Evolutionary conservation across 1,140 invertebrate species (phyloP).

Genomic region (Pararge aegeria): DNA sequence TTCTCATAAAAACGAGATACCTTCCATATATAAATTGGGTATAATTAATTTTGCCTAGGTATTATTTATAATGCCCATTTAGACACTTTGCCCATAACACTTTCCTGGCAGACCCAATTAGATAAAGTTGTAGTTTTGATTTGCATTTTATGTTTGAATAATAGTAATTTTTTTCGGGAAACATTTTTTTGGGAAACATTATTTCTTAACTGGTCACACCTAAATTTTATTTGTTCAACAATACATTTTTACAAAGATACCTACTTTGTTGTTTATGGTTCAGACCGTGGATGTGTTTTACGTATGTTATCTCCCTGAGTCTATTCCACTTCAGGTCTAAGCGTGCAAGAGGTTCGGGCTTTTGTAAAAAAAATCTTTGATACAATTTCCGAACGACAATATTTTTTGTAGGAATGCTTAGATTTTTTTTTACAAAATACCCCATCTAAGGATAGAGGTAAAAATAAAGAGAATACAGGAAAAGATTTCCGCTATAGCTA

Average conservation of each 20-base stretch:
- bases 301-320: conserved; percentile 49
- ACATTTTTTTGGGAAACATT: too few relatives aligned
- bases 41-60: too few relatives aligned
- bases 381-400: not conserved
- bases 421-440: conserved; percentile 53
- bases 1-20: too few relatives aligned
- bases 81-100: too few relatives aligned
- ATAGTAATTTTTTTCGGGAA: too few relatives aligned
- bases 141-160: too few relatives aligned
- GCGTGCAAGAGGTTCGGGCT: conserved; percentile 62
- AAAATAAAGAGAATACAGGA: conserved; percentile 62
- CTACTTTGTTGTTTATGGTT: not conserved
- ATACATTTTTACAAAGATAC: not conserved
- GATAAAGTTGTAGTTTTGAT: too few relatives aligned
- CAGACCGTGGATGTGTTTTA: conserved; percentile 35
- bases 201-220: too few relatives aligned
- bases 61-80: too few relatives aligned
- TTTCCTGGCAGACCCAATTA: too few relatives aligned
- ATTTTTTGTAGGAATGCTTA: not conserved
- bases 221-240: too few relatives aligned
- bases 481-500: conserved; percentile 74
- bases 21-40: too few relatives aligned
- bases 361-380: conserved; percentile 44
- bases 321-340: conserved; percentile 57
- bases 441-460: conserved; percentile 60